Evolutionary conservation across 2,797 vertebrate species (phyloP).

Genomic region (Enteromius mattozi): DNA sequence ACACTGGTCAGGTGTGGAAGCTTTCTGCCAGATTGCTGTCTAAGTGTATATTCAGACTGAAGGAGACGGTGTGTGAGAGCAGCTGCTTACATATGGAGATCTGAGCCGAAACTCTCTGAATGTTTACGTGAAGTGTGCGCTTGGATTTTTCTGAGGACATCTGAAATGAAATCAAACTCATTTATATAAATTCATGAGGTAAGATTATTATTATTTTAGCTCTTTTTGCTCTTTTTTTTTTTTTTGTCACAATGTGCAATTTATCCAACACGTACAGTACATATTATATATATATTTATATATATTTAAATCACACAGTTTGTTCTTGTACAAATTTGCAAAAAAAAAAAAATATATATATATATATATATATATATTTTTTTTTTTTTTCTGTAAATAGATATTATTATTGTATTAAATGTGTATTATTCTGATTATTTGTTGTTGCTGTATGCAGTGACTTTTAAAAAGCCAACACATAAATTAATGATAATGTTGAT

Average conservation of each 20-base stretch:
- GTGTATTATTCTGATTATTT: background rate
- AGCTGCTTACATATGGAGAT: conserved; percentile 10
- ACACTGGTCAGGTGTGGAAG: conserved; percentile 5
- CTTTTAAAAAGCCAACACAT: background rate
- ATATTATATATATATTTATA: too few relatives aligned
- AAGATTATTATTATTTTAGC: background rate
- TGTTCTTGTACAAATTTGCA: background rate
- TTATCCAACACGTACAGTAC: background rate
- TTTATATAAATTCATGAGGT: conserved; percentile 1
- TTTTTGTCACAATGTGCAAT: background rate
- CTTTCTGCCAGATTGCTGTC: conserved; percentile 1
- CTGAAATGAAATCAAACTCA: background rate
- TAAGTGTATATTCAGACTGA: conserved; percentile 5
- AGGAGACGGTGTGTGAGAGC: background rate
- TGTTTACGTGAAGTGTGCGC: background rate
- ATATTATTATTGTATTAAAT: background rate
- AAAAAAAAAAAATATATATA: too few relatives aligned
- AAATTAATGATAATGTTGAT: background rate
- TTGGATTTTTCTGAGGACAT: background rate
- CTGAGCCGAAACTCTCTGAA: background rate
- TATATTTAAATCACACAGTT: background rate
- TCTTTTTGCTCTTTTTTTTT: background rate
- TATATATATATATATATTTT: background rate
- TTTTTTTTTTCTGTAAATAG: background rate
- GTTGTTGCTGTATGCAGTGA: background rate